A percentile compares a stretch with the other conserved stretches of the same genome.
Evolutionary conservation across 2,888 invertebrate genomes (phyloP).

Genomic region (Drosophila differens): DNA sequence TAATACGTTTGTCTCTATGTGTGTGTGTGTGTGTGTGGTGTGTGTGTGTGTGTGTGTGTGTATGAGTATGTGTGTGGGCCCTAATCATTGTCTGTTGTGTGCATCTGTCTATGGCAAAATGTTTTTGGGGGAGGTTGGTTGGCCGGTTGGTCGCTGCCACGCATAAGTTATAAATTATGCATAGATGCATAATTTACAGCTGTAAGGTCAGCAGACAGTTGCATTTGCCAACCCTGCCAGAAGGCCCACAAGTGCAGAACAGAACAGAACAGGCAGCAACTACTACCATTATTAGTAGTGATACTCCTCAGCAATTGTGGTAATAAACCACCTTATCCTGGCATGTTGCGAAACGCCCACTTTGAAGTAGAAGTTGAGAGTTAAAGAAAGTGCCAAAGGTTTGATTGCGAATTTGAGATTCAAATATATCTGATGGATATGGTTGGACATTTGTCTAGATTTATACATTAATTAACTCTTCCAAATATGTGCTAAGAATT

Average conservation of each 20-base stretch:
- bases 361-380: not conserved
- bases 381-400: not conserved
- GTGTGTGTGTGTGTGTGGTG: not conserved
- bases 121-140: conserved; percentile 49
- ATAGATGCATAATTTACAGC: conserved; percentile 79
- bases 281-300: conserved; percentile 40
- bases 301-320: conserved; percentile 44
- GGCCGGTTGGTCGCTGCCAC: conserved; percentile 36
- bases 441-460: not conserved
- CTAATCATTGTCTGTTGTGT: conserved; percentile 74
- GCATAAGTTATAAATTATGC: conserved; percentile 79
- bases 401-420: not conserved
- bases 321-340: conserved; percentile 50
- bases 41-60: conserved; percentile 2
- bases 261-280: not conserved
- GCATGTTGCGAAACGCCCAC: conserved; percentile 32
- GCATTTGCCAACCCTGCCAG: conserved; percentile 55
- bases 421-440: not conserved
- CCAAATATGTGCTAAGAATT: not conserved
- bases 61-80: conserved; percentile 37
- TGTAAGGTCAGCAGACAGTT: conserved; percentile 80
- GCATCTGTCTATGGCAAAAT: conserved; percentile 73
- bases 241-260: not conserved
- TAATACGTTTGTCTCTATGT: conserved; percentile 62
- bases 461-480: not conserved